Conservation (phyloP, 2,888 invertebrate species). For the Macrophya alboannulata region DNA sequence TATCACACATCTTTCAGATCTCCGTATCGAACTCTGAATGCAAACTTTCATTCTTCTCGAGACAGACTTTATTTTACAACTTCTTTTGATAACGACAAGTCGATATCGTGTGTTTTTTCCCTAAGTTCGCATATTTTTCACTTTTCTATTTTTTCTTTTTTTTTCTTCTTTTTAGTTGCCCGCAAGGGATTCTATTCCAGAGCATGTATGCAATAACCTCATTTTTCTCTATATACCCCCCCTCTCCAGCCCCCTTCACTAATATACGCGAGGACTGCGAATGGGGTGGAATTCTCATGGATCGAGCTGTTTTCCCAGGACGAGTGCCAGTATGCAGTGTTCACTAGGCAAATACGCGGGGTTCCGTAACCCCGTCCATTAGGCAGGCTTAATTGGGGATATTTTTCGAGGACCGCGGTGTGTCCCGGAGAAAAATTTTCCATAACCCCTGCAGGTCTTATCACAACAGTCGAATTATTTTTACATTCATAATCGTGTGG, state of each 20-base stretch:
- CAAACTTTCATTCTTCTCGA: not conserved
- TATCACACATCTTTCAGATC: not conserved
- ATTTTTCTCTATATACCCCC: not conserved
- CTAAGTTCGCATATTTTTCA: conserved; percentile 12
- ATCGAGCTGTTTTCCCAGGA: conserved; percentile 15
- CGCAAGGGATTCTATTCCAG: not conserved
- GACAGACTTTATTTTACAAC: not conserved
- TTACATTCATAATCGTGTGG: not conserved
- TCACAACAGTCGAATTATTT: not conserved
- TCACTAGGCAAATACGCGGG: not conserved
- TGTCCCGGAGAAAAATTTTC: not conserved
- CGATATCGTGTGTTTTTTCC: not conserved
- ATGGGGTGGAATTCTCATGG: not conserved
- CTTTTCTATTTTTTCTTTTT: not conserved
- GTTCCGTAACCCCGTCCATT: not conserved
- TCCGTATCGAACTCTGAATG: not conserved
- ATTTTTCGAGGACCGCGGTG: not conserved
- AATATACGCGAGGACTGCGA: not conserved
- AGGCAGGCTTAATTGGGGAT: not conserved
- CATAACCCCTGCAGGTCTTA: not conserved
- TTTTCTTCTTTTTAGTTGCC: not conserved
- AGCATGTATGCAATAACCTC: not conserved
- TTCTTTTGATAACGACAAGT: not conserved
- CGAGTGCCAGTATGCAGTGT: not conserved
- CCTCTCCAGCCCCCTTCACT: not conserved